These are phyloP conservation scores for Sarcophaga carnaria DNA, from an alignment of 2,888 invertebrate genomes.

Conservation along the genomic window DNA sequence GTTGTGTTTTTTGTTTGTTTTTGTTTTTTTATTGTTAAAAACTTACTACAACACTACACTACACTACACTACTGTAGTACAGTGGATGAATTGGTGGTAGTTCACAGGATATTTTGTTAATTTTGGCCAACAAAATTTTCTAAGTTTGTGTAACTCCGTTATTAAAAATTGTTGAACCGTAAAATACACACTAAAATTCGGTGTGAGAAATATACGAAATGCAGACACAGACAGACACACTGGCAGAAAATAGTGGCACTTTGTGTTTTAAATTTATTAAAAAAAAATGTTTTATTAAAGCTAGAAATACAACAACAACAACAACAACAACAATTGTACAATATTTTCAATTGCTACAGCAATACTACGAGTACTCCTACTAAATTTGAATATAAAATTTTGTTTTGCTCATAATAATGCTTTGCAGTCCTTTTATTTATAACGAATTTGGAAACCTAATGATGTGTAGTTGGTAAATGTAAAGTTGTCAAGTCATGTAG, in stretches of 20 bases:
- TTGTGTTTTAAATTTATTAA: constrained; percentile 9
- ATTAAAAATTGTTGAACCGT: constrained; percentile 64
- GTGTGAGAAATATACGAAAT: background rate
- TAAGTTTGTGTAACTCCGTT: background rate
- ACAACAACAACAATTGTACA: too few relatives aligned
- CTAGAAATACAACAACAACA: background rate
- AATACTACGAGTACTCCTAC: too few relatives aligned
- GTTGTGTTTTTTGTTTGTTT: background rate
- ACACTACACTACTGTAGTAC: background rate
- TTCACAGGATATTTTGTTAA: background rate
- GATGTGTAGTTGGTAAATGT: too few relatives aligned
- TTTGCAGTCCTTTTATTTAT: too few relatives aligned
- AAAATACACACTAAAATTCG: constrained; percentile 48
- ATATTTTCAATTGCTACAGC: too few relatives aligned
- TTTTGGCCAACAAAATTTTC: constrained; percentile 2
- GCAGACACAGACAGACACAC: background rate
- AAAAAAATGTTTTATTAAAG: background rate
- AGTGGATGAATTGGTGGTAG: background rate
- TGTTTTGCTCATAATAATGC: too few relatives aligned
- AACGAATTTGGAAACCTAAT: too few relatives aligned
- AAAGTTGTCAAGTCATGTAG: too few relatives aligned
- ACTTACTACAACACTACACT: background rate
- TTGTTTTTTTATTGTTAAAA: constrained; percentile 4
- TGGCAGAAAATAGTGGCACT: constrained; percentile 16
- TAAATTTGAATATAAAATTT: too few relatives aligned